Evolutionary conservation across 1,140 invertebrate genomes (phyloP).

Genomic region (Sitobion miscanthi): DNA sequence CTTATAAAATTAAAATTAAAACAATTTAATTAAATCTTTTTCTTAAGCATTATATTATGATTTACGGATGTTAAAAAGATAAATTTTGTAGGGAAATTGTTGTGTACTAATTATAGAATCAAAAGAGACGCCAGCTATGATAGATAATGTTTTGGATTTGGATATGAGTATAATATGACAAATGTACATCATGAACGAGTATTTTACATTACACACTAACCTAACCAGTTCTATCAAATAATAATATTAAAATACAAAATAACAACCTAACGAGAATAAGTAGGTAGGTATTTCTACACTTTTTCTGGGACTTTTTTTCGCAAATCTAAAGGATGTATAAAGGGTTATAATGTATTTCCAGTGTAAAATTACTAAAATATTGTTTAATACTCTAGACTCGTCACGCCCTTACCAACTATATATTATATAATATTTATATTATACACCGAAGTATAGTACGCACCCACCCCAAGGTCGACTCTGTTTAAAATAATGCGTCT

Average conservation of each 20-base stretch:
- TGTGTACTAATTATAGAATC: background rate
- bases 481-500: background rate
- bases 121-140: background rate
- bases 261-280: background rate
- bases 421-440: background rate
- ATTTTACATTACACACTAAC: background rate
- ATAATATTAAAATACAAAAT: background rate
- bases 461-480: no score
- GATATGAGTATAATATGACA: background rate
- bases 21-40: background rate
- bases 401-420: background rate
- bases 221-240: background rate
- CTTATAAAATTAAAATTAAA: background rate
- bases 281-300: background rate
- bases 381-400: background rate
- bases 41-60: background rate
- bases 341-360: background rate
- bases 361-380: background rate
- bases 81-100: background rate
- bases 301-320: background rate
- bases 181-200: background rate
- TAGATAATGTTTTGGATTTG: background rate
- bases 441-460: background rate
- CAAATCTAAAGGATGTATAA: background rate
- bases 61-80: background rate